phyloP scores from a whole-genome alignment of 2,797 vertebrate species.

The Tragopan temminckii region DNA sequence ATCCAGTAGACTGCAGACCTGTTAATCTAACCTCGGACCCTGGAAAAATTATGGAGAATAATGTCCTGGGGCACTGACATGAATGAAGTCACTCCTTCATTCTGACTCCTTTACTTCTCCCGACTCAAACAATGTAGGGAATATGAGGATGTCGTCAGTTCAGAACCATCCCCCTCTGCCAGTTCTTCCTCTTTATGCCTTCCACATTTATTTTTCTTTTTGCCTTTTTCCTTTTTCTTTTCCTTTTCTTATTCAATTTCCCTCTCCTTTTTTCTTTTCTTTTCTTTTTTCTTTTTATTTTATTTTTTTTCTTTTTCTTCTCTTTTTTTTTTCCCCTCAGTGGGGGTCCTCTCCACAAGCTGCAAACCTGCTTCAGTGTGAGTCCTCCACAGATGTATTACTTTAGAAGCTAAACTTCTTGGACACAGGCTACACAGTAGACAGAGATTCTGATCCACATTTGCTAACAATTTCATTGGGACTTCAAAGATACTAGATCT shows the following conservation, averaged over 20 bases:
- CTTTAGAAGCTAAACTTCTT: not conserved
- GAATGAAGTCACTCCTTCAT: not conserved
- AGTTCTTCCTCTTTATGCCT: not conserved
- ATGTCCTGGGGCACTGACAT: not conserved
- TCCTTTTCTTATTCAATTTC: too few species aligned
- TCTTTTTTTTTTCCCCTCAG: not conserved
- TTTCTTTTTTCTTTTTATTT: too few species aligned
- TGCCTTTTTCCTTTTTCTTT: too few species aligned
- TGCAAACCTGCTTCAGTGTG: not conserved
- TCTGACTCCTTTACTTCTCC: not conserved
- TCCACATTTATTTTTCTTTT: too few species aligned
- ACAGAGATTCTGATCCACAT: not conserved
- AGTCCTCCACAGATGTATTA: not conserved
- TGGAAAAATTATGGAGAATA: not conserved
- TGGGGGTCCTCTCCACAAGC: not conserved
- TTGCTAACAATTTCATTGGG: not conserved
- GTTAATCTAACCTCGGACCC: not conserved
- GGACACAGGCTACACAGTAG: not conserved
- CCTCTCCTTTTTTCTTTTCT: too few species aligned
- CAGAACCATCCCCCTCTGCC: not conserved
- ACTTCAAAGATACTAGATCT: not conserved
- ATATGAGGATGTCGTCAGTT: not conserved
- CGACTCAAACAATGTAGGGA: rapidly evolving
- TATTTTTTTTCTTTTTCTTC: too few species aligned
- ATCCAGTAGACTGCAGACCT: not conserved